phyloP scores from a whole-genome alignment of 2,888 invertebrate species.

The Clitarchus hookeri region DNA sequence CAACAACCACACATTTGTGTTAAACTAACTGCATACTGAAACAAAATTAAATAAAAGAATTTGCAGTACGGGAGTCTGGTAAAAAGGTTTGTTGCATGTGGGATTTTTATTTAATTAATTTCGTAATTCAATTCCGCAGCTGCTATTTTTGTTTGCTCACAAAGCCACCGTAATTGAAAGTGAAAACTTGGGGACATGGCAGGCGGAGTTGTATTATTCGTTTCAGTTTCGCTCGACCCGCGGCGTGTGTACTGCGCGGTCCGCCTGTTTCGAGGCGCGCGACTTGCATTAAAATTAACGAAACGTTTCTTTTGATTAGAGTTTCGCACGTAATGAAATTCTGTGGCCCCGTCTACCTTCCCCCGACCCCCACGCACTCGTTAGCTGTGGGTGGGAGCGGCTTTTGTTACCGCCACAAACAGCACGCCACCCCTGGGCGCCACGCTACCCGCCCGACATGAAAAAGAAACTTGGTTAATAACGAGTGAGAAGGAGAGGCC shows the following conservation, averaged over 20 bases:
- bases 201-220: background rate
- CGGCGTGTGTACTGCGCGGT: background rate
- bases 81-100: background rate
- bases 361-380: background rate
- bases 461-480: background rate
- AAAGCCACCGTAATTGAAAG: background rate
- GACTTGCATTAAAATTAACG: conserved; percentile 14
- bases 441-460: background rate
- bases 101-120: background rate
- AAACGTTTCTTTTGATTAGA: background rate
- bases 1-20: too few relatives aligned
- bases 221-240: background rate
- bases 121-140: background rate
- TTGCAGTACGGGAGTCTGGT: background rate
- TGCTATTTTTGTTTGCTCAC: background rate
- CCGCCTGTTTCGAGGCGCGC: background rate
- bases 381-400: background rate
- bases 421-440: background rate
- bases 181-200: background rate
- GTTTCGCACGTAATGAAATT: conserved; percentile 6
- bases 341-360: background rate
- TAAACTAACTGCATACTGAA: background rate
- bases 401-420: background rate
- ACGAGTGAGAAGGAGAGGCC: background rate
- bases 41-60: background rate